These are phyloP conservation scores for Drosophila mettleri DNA, from an alignment of 2,888 invertebrate species.

Conservation along the genomic window DNA sequence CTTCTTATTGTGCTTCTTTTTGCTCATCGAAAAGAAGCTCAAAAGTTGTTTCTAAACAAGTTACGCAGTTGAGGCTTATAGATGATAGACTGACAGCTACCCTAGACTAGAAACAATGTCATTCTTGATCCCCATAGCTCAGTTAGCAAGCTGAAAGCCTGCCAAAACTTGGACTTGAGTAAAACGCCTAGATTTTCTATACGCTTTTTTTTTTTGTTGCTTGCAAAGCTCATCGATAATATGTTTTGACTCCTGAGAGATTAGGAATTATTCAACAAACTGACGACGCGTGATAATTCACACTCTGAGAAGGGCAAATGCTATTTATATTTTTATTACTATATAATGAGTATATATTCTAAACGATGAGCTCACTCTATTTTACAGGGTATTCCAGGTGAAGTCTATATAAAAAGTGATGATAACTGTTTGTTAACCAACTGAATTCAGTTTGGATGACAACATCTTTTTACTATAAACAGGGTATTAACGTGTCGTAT, in stretches of 20 bases:
- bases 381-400: neutral
- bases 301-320: neutral
- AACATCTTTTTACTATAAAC: neutral
- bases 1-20: neutral
- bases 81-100: conserved; percentile 1
- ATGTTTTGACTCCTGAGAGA: neutral
- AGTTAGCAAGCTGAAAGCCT: neutral
- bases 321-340: too few species aligned
- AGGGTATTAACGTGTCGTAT: neutral
- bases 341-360: too few species aligned
- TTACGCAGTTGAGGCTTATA: neutral
- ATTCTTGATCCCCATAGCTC: neutral
- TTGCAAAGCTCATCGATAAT: neutral
- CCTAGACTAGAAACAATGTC: neutral
- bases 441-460: neutral
- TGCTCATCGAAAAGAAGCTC: conserved; percentile 2
- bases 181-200: neutral
- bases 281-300: neutral
- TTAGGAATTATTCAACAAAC: neutral
- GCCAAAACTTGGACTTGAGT: neutral
- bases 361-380: neutral
- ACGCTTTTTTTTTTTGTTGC: neutral
- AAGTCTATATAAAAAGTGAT: neutral
- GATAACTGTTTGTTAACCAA: neutral
- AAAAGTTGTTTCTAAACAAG: conserved; percentile 16